Percentiles rank a stretch among this genome's conserved stretches.
Conservation (phyloP, 1,140 invertebrate species). For the Zaprionus capensis region DNA sequence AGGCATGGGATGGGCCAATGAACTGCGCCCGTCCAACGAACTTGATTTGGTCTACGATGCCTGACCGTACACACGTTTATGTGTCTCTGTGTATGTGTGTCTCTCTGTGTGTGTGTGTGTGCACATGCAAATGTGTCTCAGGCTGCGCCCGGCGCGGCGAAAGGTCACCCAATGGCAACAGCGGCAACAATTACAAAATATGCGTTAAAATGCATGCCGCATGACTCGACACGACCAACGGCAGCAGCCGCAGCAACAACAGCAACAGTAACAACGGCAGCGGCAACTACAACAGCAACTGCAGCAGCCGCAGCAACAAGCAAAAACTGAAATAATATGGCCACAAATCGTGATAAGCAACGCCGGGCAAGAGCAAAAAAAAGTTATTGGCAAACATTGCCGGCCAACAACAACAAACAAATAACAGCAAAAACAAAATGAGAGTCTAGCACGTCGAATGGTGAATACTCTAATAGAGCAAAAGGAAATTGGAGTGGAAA, state of each 20-base stretch:
- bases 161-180: conserved; percentile 65
- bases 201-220: conserved; percentile 80
- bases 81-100: conserved; percentile 7
- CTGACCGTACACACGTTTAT: background rate
- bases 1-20: conserved; percentile 60
- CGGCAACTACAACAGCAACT: conserved; percentile 53
- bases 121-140: conserved; percentile 72
- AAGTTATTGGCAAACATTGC: conserved; percentile 75
- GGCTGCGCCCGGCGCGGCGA: conserved; percentile 55
- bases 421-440: background rate
- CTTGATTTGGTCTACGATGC: conserved; percentile 70
- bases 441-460: background rate
- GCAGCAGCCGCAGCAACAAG: conserved; percentile 40
- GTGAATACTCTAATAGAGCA: background rate
- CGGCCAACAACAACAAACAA: conserved; percentile 63
- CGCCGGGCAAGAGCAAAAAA: conserved; percentile 65
- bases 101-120: conserved; percentile 18
- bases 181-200: conserved; percentile 81
- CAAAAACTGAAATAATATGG: conserved; percentile 78
- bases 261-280: background rate
- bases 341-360: conserved; percentile 82
- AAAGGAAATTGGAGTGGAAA: background rate
- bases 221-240: conserved; percentile 72
- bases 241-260: conserved; percentile 20
- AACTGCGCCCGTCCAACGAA: conserved; percentile 73